These are phyloP conservation scores for Gymnodraco acuticeps DNA, from an alignment of 2,797 vertebrate genomes.

Conservation along the genomic window DNA sequence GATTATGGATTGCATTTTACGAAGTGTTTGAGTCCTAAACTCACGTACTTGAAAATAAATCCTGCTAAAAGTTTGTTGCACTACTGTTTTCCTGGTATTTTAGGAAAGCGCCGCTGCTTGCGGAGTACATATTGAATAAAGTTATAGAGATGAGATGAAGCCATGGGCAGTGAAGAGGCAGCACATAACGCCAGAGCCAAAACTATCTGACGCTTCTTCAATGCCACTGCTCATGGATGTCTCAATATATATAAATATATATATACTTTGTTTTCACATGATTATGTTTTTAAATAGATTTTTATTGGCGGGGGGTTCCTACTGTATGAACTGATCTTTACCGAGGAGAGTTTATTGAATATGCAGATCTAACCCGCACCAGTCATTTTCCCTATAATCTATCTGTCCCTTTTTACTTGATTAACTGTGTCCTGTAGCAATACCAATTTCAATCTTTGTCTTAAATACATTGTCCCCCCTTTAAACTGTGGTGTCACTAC, in stretches of 20 bases:
- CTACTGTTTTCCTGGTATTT: slow-evolving; percentile 91
- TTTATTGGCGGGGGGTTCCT: slow-evolving; percentile 80
- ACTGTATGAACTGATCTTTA: slow-evolving; percentile 70
- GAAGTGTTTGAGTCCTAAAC: slow-evolving; percentile 70
- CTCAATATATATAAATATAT: slow-evolving; percentile 59
- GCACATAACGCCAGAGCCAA: slow-evolving; percentile 61
- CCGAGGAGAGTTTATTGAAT: slow-evolving; percentile 86
- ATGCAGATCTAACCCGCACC: slow-evolving; percentile 74
- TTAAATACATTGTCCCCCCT: slow-evolving; percentile 10
- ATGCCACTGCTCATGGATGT: slow-evolving; percentile 54
- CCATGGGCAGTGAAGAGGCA: slow-evolving; percentile 55
- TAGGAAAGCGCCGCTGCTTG: slow-evolving; percentile 88
- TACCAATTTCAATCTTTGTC: slow-evolving; percentile 40
- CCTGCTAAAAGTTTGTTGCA: slow-evolving; percentile 93
- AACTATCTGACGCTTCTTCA: slow-evolving; percentile 62
- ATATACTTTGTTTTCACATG: slow-evolving; percentile 83
- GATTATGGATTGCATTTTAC: slow-evolving; percentile 48
- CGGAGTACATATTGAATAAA: slow-evolving; percentile 70
- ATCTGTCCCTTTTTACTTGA: slow-evolving; percentile 64
- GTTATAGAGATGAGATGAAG: slow-evolving; percentile 54
- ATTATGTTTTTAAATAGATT: slow-evolving; percentile 91
- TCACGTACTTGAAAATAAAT: slow-evolving; percentile 86
- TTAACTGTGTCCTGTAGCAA: slow-evolving; percentile 71
- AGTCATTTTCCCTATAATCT: slow-evolving; percentile 41
- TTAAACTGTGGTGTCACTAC: slow-evolving; percentile 25